These are phyloP conservation scores for Sebastes flavidus DNA, from an alignment of 2,797 vertebrate genomes.

Conservation along the genomic window DNA sequence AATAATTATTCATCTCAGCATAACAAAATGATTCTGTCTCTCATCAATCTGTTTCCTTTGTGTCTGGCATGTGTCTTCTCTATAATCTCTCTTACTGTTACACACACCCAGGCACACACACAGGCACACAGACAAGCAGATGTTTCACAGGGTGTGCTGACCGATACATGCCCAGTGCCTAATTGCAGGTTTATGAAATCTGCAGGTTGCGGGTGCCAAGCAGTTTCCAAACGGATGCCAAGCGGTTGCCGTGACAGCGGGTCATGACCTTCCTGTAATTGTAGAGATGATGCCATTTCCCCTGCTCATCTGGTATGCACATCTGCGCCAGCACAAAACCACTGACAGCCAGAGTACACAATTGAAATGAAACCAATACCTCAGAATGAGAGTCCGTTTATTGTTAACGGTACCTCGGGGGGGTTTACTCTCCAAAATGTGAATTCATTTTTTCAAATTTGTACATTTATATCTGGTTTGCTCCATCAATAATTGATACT, in stretches of 20 bases:
- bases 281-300: conserved; percentile 71
- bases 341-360: conserved; percentile 13
- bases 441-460: neutral
- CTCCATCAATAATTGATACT: neutral
- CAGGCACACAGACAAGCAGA: conserved; percentile 57
- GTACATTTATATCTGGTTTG: neutral
- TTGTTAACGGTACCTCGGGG: neutral
- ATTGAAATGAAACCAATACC: conserved; percentile 33
- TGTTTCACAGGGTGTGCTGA: conserved; percentile 70
- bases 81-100: neutral
- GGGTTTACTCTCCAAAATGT: neutral
- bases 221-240: conserved; percentile 70
- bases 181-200: conserved; percentile 81
- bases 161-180: conserved; percentile 76
- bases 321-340: conserved; percentile 59
- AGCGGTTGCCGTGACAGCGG: conserved; percentile 72
- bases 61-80: conserved; percentile 15
- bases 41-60: conserved; percentile 12
- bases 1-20: conserved; percentile 1
- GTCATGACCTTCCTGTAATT: conserved; percentile 78
- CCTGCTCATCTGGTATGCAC: conserved; percentile 66
- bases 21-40: conserved; percentile 8
- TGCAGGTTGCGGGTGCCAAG: conserved; percentile 74
- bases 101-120: conserved; percentile 13
- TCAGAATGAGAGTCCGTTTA: conserved; percentile 2